Conservation (phyloP, 2,113 vertebrate species). For the Acrocephalus arundinaceus region DNA sequence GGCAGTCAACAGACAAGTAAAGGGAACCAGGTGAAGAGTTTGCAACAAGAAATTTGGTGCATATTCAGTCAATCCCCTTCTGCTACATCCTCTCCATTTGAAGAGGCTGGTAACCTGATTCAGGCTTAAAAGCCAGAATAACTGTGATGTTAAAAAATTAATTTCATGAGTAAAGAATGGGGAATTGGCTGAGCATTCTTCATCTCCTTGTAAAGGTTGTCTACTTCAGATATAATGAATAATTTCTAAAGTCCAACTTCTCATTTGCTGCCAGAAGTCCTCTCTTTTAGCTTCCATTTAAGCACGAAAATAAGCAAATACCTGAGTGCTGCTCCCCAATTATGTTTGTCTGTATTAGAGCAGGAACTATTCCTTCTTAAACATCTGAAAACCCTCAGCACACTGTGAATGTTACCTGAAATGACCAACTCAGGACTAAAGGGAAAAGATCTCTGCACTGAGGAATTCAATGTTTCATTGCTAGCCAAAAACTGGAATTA, state of each 20-base stretch:
- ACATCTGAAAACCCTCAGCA: background rate
- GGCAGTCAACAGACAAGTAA: background rate
- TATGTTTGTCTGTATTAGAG: background rate
- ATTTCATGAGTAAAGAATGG: background rate
- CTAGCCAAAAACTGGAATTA: background rate
- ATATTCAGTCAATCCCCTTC: background rate
- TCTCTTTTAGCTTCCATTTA: background rate
- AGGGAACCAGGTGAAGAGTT: background rate
- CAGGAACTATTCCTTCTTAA: background rate
- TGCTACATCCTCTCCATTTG: background rate
- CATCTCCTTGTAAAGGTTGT: background rate
- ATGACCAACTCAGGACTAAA: background rate
- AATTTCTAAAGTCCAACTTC: background rate
- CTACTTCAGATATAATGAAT: background rate
- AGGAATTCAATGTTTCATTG: background rate
- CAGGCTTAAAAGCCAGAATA: background rate
- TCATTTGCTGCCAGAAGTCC: background rate
- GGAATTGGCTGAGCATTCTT: background rate
- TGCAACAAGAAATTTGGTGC: background rate
- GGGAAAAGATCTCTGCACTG: background rate
- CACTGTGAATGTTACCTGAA: background rate
- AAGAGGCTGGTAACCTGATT: background rate
- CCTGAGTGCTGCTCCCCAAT: background rate
- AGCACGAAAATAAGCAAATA: background rate
- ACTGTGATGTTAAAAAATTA: background rate